Base-by-base conservation (phyloP, 2,888 invertebrate genomes). In the Philaethria dido region DNA sequence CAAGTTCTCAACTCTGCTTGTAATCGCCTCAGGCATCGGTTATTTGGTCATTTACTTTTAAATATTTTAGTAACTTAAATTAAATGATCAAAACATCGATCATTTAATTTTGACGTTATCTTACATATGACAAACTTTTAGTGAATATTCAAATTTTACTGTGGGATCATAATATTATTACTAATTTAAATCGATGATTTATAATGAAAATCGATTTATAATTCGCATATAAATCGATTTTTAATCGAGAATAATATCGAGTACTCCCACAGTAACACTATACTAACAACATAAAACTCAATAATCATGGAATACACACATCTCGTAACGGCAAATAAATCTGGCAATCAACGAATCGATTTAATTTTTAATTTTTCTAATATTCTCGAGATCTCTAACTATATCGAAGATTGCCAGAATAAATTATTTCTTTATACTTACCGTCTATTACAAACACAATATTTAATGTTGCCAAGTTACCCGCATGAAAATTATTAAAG, bases 41-140 rank as follows among this genome's bases (percentile, higher is more conserved):
- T 55, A 57, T 70, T 70, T 72, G 70, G 69, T 70, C 72, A 42
- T 59, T 67, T 60, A 47, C 22, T 16, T 39, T 50, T n/a, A 33
- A 20, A 9, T 20, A 9, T 25, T 45, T 76, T 11, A 25, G 22
- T n/a, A n/a, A 42, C 45, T 79, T 70, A 80, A 82, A 84, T 84
- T 73, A 73, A 74, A 79, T 77, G 81, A 84, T 84, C 83, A 83
- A 84, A 73, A n/a, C 8, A 60, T 83, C 80, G 80, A 84, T 83
- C 81, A 79, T 75, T 68, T 74, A 79, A 83, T 83, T 80, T 79
- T 78, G 78, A 79, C 44, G 62, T 64, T 48, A 48, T 29, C 36
- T 48, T 36, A 48, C 42, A 25, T 1, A 22, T 33, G 18, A 52
- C 20, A 25, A 42, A 60, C 14, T 36, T 55, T 44, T 60, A 45